Evolutionary conservation across 2,113 vertebrate species (phyloP), one percentile per base, ranked within the genome.

Genomic region (Podarcis muralis): DNA sequence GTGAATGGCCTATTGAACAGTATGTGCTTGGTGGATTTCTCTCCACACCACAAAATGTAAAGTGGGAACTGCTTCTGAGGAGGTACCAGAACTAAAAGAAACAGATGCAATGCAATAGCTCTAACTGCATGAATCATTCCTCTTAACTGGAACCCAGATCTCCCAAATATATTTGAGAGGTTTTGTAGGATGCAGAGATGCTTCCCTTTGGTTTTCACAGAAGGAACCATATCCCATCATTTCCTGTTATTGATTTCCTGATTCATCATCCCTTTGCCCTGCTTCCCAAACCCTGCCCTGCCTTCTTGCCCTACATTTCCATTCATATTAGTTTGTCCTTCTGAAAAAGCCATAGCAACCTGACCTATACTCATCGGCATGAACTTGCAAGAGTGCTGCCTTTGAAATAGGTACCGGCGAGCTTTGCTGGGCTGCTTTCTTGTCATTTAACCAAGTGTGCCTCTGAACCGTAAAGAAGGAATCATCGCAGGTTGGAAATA

Each of bases 381-480:
- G 71, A 65, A 37, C 69, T 65, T 83, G 62, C 57, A 6, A 76
- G 59, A 80, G 53, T 32, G 6, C 59, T 66, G 20, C 11, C 6
- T 23, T 76, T 1, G 27, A 11, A 78, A 43, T 9, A 6, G 1
- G 40, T 81, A 23, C 66, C 2, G 27, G 7, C 16, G 83, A 84
- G 66, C 13, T 30, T 79, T 83, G 30, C 37, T 83, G 25, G 37
- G 43, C 35, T 27, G 57, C n/a, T 6, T 68, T 86, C 62, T 3
- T 3, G 2, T 79, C 37, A 11, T 74, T 87, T 79, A 18, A 57
- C 2, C 25, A 84, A 4, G 2, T 71, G 37, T 7, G 43, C 27
- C 68, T 87, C 78, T 1, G 5, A 62, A 93, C 87, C 84, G 8
- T 72, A 93, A 74, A 91, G 90, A 83, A 79, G 79, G 84, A 85